Evolutionary conservation across 1,140 invertebrate genomes (phyloP).

Genomic region (Mamestra configurata): DNA sequence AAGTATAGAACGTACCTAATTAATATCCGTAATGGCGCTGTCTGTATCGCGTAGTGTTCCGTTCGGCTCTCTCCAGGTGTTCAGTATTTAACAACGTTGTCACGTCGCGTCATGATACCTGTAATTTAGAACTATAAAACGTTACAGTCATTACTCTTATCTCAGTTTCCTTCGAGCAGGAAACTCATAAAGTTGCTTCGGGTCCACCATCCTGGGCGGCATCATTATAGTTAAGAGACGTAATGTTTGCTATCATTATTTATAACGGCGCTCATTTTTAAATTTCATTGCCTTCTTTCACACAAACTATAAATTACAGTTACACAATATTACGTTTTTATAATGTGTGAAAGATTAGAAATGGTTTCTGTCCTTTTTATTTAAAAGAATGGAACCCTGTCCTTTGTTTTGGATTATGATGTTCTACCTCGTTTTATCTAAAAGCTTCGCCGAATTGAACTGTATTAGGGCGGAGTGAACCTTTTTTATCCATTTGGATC

Average conservation of each 20-base stretch:
- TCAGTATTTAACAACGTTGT: constrained; percentile 7
- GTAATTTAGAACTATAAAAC: not conserved
- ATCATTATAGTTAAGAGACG: not conserved
- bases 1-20: not conserved
- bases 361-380: not conserved
- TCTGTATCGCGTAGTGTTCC: constrained; percentile 17
- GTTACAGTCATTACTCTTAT: constrained; percentile 4
- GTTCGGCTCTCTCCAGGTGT: not conserved
- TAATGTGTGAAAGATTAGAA: not conserved
- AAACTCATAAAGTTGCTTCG: constrained; percentile 2
- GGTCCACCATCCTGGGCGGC: not conserved
- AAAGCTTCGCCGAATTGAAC: constrained; percentile 23
- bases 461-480: constrained; percentile 19
- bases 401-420: constrained; percentile 42
- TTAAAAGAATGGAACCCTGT: not conserved
- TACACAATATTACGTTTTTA: not conserved
- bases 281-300: not conserved
- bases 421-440: constrained; percentile 16
- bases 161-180: not conserved
- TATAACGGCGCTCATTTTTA: not conserved
- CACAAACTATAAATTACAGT: not conserved
- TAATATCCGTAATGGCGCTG: constrained; percentile 34
- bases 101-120: not conserved
- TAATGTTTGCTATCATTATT: not conserved
- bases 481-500: constrained; percentile 36